phyloP scores from a whole-genome alignment of 2,888 invertebrate genomes.

The Penaeus monodon region DNA sequence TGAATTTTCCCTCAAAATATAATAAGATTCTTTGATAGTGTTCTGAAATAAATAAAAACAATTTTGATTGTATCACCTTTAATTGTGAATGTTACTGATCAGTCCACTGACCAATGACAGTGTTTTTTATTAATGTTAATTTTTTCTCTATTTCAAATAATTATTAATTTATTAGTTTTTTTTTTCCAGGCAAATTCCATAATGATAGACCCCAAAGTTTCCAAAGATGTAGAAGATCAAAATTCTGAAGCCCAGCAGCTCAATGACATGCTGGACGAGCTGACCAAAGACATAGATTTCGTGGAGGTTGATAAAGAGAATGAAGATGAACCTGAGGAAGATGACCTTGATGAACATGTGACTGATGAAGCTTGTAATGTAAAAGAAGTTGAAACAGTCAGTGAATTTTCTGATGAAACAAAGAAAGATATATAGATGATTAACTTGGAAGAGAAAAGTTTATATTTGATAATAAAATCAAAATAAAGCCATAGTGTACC shows the following conservation, averaged over 20 bases:
- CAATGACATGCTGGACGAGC: conserved; percentile 31
- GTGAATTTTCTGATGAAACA: not conserved
- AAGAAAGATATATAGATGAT: conserved; percentile 31
- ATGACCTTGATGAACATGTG: not conserved
- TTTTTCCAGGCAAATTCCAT: not conserved
- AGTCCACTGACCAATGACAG: no score
- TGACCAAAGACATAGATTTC: conserved; percentile 47
- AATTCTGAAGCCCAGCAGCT: conserved; percentile 4
- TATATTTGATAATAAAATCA: no score
- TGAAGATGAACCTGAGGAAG: not conserved
- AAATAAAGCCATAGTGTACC: no score
- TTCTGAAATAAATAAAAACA: no score
- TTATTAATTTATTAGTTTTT: no score
- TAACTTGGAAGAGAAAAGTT: not conserved
- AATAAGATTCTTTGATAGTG: no score
- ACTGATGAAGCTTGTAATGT: not conserved
- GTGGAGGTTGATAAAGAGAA: conserved; percentile 43
- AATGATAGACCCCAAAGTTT: not conserved
- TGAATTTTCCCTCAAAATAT: no score
- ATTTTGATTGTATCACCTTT: no score
- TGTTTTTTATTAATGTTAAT: no score
- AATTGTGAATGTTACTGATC: no score
- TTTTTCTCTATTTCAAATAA: no score
- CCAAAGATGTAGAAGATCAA: not conserved
- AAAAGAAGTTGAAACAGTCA: not conserved